Evolutionary conservation across 2,888 invertebrate genomes (phyloP), one percentile per base, ranked within the genome.

Genomic region (Dolomedes plantarius): DNA sequence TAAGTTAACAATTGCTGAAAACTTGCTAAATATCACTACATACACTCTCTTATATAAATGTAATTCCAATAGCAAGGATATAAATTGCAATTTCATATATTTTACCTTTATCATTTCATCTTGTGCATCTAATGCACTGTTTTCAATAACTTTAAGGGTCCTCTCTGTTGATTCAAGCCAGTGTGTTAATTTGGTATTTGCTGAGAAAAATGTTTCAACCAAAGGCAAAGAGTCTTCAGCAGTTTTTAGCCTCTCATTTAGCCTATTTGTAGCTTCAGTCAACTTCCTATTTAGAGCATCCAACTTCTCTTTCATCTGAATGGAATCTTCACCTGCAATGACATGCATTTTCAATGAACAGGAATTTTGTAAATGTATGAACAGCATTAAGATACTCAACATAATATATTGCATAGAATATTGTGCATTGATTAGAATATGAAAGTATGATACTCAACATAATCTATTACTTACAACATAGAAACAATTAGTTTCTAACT

Each of bases 161-260:
- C 95, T 93, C 91, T 99, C 99, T 0, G 98, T 97, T 6, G 94
- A 95, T 88, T 96, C 94, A 95, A 99, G 96, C 98, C 98, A 98
- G 89, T 97, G 96, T 73, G 96, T 94, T 19, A 99, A 92, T 91
- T 94, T 94, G 89, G 94, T 95, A 91, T 98, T 98, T 65, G 95
- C 95, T 89, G 95, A 95, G 90, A 97, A 96, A 93, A 99, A 96
- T 91, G 97, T 96, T 90, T 98, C 96, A 0, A 98, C 97, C 68
- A 99, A 91, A 1, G 98, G 98, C 89, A 99, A 91, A 0, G 98
- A 97, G 90, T 97, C 95, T 90, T 97, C 95, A 0, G 97, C 95
- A 85, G 95, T 94, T 90, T 95, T 94, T 68, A 97, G 92, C 71
- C 89, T 92, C 90, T 97, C 96, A 0, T 96, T 95, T 0, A 96